Base-by-base conservation (phyloP, 2,797 vertebrate genomes). In the Malurus leucopterus region DNA sequence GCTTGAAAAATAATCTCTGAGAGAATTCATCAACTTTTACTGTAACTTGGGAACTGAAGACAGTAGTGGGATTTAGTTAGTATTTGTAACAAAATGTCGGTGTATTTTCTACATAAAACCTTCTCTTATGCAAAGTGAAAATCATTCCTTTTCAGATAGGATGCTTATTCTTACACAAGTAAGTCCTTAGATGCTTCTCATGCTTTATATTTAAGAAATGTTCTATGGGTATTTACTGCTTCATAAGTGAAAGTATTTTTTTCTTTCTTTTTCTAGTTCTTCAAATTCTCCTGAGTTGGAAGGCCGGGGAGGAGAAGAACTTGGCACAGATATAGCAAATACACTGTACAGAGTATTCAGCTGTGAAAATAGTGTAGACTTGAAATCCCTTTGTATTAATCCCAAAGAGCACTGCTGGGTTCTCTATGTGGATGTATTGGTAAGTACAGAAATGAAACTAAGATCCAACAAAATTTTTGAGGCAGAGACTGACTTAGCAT, bases 251-350 rank as follows among this genome's bases (percentile, higher is more conserved):
- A 84, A 76, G 13, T 70, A 5, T 47, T 86, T 43, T 41, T 47
- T 75, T 65, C 29, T 83, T 53, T n/a, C 59, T 90, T 69, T 54
- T 23, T 94, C 55, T 84, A 99, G 99, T 94, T 99, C 99, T 16
- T 99, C 99, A 86, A 99, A 98, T 61, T 99, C 98, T 36, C 99
- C 99, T 15, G 98, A 99, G 95, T 99, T 99, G 96, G 99, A 99
- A 96, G 99, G 99, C 44, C 98, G 99, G 30, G 99, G 99, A 53
- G 99, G 99, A 5, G 99, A 99, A 90, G 99, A 99, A 81, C 98
- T 99, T 68, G 98, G 98, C 47, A 98, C 96, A 3, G 99, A 98
- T 95, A 98, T 99, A 55, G 98, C 98, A 38, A 99, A 98, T 96
- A 98, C 98, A 0, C 97, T 99, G 3, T 99, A 98, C 94, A 98